These are phyloP conservation scores for Callipepla squamata DNA, from an alignment of 2,113 vertebrate species.

Conservation along the genomic window DNA sequence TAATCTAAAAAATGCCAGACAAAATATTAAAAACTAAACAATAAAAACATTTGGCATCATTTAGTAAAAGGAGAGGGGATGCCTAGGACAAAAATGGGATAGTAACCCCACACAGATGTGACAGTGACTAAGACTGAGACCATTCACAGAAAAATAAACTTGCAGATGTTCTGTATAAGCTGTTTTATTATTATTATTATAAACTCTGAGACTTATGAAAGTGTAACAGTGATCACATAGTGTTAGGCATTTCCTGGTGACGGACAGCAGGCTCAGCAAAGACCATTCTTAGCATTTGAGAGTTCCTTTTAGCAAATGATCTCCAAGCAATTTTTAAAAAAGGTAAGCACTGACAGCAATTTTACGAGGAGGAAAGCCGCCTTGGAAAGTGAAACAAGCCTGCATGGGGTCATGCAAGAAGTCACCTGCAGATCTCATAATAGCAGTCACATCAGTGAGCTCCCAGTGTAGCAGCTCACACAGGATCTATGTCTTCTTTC, in stretches of 20 bases:
- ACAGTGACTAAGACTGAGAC: not conserved
- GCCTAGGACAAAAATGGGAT: not conserved
- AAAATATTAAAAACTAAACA: not conserved
- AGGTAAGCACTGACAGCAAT: not conserved
- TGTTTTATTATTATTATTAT: not conserved
- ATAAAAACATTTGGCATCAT: not conserved
- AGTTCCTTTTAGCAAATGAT: slow-evolving; percentile 3
- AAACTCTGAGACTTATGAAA: not conserved
- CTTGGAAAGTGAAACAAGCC: slow-evolving; percentile 12
- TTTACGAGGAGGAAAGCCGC: not conserved
- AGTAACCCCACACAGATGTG: not conserved
- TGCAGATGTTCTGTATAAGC: not conserved
- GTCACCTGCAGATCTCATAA: not conserved
- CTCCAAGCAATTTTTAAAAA: not conserved
- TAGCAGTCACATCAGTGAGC: not conserved
- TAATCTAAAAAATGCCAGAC: not conserved
- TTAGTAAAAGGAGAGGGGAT: not conserved
- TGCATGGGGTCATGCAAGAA: not conserved
- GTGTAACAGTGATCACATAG: not conserved
- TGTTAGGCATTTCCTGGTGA: not conserved
- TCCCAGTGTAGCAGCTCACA: not conserved
- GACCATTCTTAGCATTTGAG: slow-evolving; percentile 3
- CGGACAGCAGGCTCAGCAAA: slow-evolving; percentile 2
- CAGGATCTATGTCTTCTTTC: not conserved
- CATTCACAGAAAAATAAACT: not conserved